Conservation (phyloP, 2,113 vertebrate species). For the Petrocephalus microphthalmus region DNA sequence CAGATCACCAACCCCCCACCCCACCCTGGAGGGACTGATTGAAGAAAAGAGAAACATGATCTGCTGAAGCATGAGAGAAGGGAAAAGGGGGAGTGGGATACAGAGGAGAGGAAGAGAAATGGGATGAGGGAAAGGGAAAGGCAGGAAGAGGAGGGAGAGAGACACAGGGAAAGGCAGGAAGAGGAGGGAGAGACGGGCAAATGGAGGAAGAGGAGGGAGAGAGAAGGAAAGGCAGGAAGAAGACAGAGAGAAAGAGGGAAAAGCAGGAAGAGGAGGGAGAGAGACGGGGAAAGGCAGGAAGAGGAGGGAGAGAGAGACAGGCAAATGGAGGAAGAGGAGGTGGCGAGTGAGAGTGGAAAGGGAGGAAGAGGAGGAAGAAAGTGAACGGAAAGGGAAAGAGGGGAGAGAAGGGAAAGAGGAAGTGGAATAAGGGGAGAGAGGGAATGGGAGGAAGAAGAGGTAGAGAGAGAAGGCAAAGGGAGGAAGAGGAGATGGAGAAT, state of each 20-base stretch:
- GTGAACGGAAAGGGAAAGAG: neutral
- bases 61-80: constrained; percentile 22
- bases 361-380: neutral
- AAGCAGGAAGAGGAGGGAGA: neutral
- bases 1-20: neutral
- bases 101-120: constrained; percentile 13
- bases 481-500: neutral
- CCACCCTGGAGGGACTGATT: constrained; percentile 18
- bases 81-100: neutral
- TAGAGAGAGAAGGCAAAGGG: neutral
- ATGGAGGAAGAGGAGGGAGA: neutral
- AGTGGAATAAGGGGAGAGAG: neutral
- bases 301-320: neutral
- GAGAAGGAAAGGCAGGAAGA: neutral
- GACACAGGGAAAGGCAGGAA: neutral
- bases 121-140: neutral
- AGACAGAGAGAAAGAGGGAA: neutral
- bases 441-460: neutral
- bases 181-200: neutral
- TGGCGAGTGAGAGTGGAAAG: neutral
- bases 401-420: neutral
- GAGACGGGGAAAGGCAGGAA: constrained; percentile 9
- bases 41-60: constrained; percentile 23
- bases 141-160: neutral
- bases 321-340: neutral